Conservation (phyloP, 1,140 invertebrate genomes). For the Sinonovacula constricta region DNA sequence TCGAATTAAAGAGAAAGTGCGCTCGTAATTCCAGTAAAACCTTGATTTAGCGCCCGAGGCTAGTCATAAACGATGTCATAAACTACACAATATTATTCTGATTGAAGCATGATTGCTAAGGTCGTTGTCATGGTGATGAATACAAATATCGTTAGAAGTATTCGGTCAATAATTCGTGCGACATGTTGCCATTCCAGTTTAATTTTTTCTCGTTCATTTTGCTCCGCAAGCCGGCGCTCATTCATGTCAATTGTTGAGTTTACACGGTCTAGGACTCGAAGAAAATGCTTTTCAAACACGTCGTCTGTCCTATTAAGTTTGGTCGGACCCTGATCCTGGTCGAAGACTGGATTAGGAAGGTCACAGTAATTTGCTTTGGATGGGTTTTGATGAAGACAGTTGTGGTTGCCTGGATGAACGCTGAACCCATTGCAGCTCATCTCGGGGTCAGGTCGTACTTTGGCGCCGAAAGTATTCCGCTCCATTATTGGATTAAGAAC, state of each 20-base stretch:
- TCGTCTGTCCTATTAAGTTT: slow-evolving; percentile 9
- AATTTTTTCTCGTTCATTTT: slow-evolving; percentile 84
- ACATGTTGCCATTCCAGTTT: slow-evolving; percentile 90
- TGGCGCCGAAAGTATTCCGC: slow-evolving; percentile 18
- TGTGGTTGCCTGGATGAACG: not conserved
- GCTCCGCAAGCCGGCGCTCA: slow-evolving; percentile 84
- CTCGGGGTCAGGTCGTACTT: slow-evolving; percentile 18
- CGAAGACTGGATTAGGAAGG: not conserved
- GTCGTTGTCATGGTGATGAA: slow-evolving; percentile 79
- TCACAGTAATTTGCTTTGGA: not conserved
- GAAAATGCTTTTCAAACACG: slow-evolving; percentile 75
- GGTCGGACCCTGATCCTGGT: not conserved
- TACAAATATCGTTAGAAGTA: slow-evolving; percentile 85
- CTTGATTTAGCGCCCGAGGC: too few species aligned
- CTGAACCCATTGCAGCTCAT: not conserved
- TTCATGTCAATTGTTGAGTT: slow-evolving; percentile 86
- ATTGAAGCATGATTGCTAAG: slow-evolving; percentile 55
- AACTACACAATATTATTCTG: slow-evolving; percentile 15
- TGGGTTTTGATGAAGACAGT: not conserved
- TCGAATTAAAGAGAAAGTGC: too few species aligned
- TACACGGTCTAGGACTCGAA: slow-evolving; percentile 83
- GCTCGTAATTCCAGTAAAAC: too few species aligned
- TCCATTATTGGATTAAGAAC: slow-evolving; percentile 29
- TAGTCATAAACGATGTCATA: too few species aligned
- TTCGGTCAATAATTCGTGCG: slow-evolving; percentile 84